Evolutionary conservation across 1,140 invertebrate species (phyloP).

Genomic region (Helicoverpa armigera): DNA sequence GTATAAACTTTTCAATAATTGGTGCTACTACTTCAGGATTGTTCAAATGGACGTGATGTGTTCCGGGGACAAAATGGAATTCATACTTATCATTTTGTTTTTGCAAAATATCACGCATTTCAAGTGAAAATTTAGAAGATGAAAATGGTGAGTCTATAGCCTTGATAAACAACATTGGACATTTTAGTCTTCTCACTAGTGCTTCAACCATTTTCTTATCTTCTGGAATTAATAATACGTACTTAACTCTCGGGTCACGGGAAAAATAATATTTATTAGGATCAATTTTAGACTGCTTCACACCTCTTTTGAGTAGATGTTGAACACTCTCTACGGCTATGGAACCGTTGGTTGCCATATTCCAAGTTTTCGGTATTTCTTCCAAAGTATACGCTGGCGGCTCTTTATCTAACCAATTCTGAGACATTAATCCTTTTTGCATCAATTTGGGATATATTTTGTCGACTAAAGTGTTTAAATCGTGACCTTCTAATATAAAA

Average conservation of each 20-base stretch:
- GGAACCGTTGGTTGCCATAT: conserved; percentile 84
- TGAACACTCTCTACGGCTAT: conserved; percentile 86
- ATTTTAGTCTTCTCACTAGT: conserved; percentile 84
- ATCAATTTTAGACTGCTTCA: conserved; percentile 84
- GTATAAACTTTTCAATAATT: conserved; percentile 88
- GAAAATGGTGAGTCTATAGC: conserved; percentile 86
- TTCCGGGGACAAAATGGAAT: conserved; percentile 88
- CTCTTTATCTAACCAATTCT: conserved; percentile 75
- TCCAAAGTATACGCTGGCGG: conserved; percentile 89
- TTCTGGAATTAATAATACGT: conserved; percentile 80
- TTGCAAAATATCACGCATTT: conserved; percentile 86
- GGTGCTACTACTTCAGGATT: conserved; percentile 88
- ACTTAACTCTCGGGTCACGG: conserved; percentile 88
- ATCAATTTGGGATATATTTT: conserved; percentile 67
- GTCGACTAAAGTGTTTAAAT: conserved; percentile 71
- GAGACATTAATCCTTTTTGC: conserved; percentile 83
- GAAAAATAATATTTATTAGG: conserved; percentile 89
- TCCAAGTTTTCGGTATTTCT: conserved; percentile 86
- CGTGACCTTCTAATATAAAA: conserved; percentile 86
- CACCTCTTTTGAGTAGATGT: conserved; percentile 87
- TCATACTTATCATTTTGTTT: conserved; percentile 87
- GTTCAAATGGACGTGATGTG: conserved; percentile 92
- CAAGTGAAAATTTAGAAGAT: conserved; percentile 86
- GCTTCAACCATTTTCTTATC: conserved; percentile 83
- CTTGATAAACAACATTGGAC: conserved; percentile 88